Base-by-base conservation (phyloP, 2,797 vertebrate genomes). In the Anabacerthia variegaticeps region DNA sequence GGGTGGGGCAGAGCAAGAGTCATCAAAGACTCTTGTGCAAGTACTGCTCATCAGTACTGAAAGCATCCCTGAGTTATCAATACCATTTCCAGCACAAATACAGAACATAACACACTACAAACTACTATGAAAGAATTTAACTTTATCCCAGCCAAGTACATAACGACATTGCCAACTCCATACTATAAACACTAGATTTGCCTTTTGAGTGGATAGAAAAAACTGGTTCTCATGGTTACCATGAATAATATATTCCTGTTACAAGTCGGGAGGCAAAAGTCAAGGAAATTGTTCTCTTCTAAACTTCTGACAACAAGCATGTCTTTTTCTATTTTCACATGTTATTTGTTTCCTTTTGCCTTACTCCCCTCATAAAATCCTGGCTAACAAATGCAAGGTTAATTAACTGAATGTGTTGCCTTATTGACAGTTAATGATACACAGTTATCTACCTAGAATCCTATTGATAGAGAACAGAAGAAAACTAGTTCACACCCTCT, bases 31-130 rank as follows among this genome's bases (percentile, higher is more conserved):
- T 22, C 28, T 63, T 63, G 30, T 51, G 32, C n/a, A 21, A 73
- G 23, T 22, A 4, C n/a, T 37, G 75, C 36, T 58, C 19, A 44
- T 28, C 66, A 49, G 7, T 2, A 20, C 1, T 2, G 0, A 63
- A 34, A 79, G 10, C 8, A 23, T 8, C 14, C 6, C 49, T 36
- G 8, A 1, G 2, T 55, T 48, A 30, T 10, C 15, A 43, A 27
- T 10, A 14, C 16, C 24, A 37, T 27, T 63, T 43, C 9, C 4
- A 41, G 26, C 26, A 9, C 62, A 46, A n/a, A 65, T 44, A 22
- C 32, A 65, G 30, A 46, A 46, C 15, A 65, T 9, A n/a, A 18
- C 23, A 9, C 36, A 26, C 4, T 32, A 36, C 27, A 6, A 56
- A 19, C 7, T 22, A 8, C 22, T 27, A 6, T 27, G 10, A 56